These are phyloP conservation scores for Pteronura brasiliensis DNA, from an alignment of 2,113 vertebrate species.

Conservation along the genomic window DNA sequence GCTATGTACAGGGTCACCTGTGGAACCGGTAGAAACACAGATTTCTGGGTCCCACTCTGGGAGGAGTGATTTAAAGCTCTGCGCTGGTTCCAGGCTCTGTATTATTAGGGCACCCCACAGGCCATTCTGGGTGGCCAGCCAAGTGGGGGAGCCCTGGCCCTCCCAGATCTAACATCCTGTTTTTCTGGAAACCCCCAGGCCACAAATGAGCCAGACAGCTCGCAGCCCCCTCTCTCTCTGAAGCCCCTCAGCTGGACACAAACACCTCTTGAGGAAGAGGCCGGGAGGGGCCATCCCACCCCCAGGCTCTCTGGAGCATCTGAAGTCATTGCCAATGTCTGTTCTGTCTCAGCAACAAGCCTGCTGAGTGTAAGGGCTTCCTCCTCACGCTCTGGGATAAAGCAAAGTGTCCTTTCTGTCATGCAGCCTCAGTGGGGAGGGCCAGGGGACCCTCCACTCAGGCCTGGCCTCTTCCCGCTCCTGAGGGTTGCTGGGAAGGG, in stretches of 20 bases:
- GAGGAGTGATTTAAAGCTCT: background rate
- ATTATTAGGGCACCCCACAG: accelerated
- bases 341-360: background rate
- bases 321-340: background rate
- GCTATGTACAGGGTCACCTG: background rate
- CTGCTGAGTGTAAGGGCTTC: background rate
- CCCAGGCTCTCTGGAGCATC: background rate
- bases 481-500: background rate
- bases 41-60: background rate
- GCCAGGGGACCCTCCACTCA: background rate
- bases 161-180: background rate
- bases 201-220: background rate
- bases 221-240: background rate
- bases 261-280: background rate
- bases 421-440: background rate
- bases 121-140: too few relatives aligned
- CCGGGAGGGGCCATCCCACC: background rate
- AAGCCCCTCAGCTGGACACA: background rate
- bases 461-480: background rate
- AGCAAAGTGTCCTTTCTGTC: background rate
- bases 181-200: background rate
- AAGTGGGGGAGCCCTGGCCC: background rate
- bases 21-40: background rate
- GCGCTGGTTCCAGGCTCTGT: background rate
- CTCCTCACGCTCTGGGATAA: background rate